These are phyloP conservation scores for Onychorhynchus coronatus DNA, from an alignment of 2,113 vertebrate species.

Conservation along the genomic window DNA sequence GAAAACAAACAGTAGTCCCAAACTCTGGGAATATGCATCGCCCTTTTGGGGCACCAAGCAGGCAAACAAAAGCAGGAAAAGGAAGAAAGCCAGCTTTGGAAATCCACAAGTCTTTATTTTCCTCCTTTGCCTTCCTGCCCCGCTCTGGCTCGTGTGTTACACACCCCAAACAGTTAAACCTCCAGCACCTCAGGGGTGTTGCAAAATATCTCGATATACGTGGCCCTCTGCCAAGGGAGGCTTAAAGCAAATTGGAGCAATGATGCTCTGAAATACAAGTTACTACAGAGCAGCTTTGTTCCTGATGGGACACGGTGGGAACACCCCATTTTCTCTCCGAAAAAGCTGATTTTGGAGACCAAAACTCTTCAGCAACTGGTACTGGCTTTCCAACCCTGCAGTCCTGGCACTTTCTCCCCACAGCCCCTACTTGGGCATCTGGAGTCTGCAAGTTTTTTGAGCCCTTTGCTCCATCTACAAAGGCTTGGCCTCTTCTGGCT, in stretches of 20 bases:
- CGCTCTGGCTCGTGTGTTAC: neutral
- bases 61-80: conserved; percentile 59
- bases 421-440: neutral
- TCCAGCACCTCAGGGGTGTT: neutral
- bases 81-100: conserved; percentile 48
- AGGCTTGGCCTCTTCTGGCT: neutral
- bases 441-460: neutral
- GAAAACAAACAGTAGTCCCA: conserved; percentile 45
- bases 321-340: neutral
- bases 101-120: neutral
- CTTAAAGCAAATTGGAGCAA: neutral
- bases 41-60: neutral
- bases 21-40: neutral
- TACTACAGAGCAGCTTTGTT: neutral
- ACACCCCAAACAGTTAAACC: neutral
- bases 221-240: neutral
- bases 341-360: neutral
- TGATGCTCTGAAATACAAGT: neutral
- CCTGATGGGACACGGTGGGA: neutral
- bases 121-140: conserved; percentile 31
- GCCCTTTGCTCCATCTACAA: neutral
- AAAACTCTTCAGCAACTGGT: neutral
- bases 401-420: neutral
- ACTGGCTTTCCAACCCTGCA: neutral
- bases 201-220: neutral